These are phyloP conservation scores for Cartodere bifasciata DNA, from an alignment of 2,888 invertebrate species.

Conservation along the genomic window DNA sequence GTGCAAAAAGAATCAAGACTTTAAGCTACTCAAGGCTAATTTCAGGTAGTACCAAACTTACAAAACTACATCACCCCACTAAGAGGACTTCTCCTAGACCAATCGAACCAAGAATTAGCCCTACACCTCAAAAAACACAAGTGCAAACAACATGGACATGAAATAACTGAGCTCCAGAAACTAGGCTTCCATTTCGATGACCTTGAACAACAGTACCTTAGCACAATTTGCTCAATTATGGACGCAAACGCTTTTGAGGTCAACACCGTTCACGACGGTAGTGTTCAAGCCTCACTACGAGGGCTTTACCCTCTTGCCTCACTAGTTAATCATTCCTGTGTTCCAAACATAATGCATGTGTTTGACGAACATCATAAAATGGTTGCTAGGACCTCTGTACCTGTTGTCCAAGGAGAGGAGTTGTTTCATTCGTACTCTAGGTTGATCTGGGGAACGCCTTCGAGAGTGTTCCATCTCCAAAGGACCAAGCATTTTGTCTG, in stretches of 20 bases:
- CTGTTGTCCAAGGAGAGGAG: slow-evolving; percentile 47
- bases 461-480: slow-evolving; percentile 46
- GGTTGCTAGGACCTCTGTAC: slow-evolving; percentile 45
- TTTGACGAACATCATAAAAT: slow-evolving; percentile 46
- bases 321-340: slow-evolving; percentile 57
- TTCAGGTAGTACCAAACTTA: too few species aligned
- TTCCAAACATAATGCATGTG: slow-evolving; percentile 51
- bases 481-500: slow-evolving; percentile 59
- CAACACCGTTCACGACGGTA: slow-evolving; percentile 31
- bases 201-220: slow-evolving; percentile 46
- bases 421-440: slow-evolving; percentile 55
- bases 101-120: slow-evolving; percentile 41
- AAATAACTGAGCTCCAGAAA: slow-evolving; percentile 42
- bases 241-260: slow-evolving; percentile 59
- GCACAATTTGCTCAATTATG: slow-evolving; percentile 44
- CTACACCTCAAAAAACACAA: slow-evolving; percentile 40
- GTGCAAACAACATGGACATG: slow-evolving; percentile 42
- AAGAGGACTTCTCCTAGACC: slow-evolving; percentile 32
- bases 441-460: slow-evolving; percentile 53
- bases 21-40: too few species aligned
- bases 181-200: slow-evolving; percentile 38
- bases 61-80: too few species aligned
- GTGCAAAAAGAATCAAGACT: too few species aligned
- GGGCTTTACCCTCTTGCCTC: slow-evolving; percentile 56
- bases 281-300: slow-evolving; percentile 36